Evolutionary conservation across 2,797 vertebrate species (phyloP).

Genomic region (Neosalanx taihuensis): DNA sequence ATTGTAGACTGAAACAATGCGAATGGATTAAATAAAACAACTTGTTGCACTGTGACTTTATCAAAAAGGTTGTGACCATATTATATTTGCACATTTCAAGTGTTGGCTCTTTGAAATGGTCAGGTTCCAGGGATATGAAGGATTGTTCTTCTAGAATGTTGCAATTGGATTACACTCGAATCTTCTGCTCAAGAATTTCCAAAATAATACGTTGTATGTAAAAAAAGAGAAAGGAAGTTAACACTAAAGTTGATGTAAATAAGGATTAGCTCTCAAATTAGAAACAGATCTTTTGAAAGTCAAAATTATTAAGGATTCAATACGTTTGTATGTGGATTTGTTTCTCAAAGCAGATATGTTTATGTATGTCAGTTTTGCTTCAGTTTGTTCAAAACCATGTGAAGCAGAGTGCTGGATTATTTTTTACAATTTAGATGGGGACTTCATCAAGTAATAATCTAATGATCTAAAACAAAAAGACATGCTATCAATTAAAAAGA

Average conservation of each 20-base stretch:
- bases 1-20: constrained; percentile 81
- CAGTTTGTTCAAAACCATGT: constrained; percentile 75
- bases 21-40: constrained; percentile 68
- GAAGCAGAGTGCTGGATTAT: constrained; percentile 78
- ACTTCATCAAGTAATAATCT: constrained; percentile 74
- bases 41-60: constrained; percentile 89
- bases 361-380: constrained; percentile 41
- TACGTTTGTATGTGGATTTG: constrained; percentile 34
- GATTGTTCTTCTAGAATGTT: constrained; percentile 73
- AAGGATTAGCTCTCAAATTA: constrained; percentile 73
- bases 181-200: constrained; percentile 9
- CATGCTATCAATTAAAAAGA: constrained; percentile 45
- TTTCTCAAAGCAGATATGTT: constrained; percentile 55
- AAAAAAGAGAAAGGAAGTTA: constrained; percentile 60
- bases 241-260: constrained; percentile 70
- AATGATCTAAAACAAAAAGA: constrained; percentile 54
- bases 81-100: constrained; percentile 90
- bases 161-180: constrained; percentile 1
- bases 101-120: constrained; percentile 84
- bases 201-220: constrained; percentile 2
- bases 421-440: constrained; percentile 69
- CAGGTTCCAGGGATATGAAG: constrained; percentile 82
- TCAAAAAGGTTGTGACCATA: constrained; percentile 84
- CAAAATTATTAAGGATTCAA: constrained; percentile 54
- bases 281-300: constrained; percentile 59